A percentile compares a stretch with the other conserved stretches of the same genome.
Conservation (phyloP, 2,113 vertebrate species). For the Erythrolamprus reginae region DNA sequence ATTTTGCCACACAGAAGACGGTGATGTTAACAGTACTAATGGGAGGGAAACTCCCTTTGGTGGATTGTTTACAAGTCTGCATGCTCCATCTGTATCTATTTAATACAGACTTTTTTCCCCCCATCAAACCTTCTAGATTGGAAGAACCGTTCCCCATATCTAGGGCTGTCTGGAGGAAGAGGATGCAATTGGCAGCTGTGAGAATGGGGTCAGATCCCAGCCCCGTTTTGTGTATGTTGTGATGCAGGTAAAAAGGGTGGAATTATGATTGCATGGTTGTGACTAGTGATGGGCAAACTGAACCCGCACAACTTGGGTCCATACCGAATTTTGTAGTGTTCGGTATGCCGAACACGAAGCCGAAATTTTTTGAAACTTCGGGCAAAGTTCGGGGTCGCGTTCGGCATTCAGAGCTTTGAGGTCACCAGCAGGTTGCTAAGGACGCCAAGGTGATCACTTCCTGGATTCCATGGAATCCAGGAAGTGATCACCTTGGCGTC, state of each 20-base stretch:
- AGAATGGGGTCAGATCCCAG: background rate
- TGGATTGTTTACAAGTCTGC: constrained; percentile 43
- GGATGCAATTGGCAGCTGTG: background rate
- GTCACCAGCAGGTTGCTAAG: no score
- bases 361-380: no score
- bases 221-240: background rate
- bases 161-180: background rate
- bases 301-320: no score
- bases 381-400: no score
- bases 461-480: no score
- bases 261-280: no score
- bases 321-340: no score
- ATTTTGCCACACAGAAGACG: constrained; percentile 54
- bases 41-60: constrained; percentile 21
- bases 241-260: background rate
- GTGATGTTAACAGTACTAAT: constrained; percentile 55
- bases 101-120: background rate
- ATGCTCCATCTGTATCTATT: constrained; percentile 14
- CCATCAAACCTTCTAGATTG: fast-evolving
- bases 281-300: no score
- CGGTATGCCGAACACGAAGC: no score
- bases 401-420: no score
- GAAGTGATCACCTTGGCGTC: no score
- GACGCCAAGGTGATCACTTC: no score
- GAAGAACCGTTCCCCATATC: background rate